A percentile compares a stretch with the other conserved stretches of the same genome.
Evolutionary conservation across 2,113 vertebrate species (phyloP).

Genomic region (Campylorhamphus procurvoides): DNA sequence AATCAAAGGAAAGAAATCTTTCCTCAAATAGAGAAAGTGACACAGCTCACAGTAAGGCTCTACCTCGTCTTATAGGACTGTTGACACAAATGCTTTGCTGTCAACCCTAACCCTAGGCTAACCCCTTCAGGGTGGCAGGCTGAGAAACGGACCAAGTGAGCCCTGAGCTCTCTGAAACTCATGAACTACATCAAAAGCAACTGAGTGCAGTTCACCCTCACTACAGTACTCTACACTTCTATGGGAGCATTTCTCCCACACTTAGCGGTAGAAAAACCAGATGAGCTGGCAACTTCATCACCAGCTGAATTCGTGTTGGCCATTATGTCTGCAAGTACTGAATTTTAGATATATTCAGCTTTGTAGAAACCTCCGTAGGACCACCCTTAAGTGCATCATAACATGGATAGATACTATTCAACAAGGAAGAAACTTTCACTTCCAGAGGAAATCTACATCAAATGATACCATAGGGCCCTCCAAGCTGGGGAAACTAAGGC

Average conservation of each 20-base stretch:
- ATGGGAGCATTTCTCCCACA: accelerated
- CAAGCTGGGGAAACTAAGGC: neutral
- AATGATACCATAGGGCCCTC: neutral
- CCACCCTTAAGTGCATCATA: neutral
- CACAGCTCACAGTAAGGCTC: neutral
- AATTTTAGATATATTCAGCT: neutral
- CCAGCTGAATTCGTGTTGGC: neutral
- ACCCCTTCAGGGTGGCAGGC: neutral
- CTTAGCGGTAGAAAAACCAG: neutral
- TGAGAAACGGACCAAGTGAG: neutral
- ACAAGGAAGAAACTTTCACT: neutral
- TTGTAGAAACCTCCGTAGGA: accelerated
- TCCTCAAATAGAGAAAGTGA: neutral
- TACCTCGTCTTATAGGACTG: neutral
- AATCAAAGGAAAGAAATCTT: neutral
- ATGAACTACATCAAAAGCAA: neutral
- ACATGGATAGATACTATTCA: neutral
- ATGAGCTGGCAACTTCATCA: accelerated
- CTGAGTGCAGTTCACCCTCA: neutral
- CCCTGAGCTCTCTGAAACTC: neutral
- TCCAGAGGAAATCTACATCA: neutral
- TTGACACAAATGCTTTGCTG: neutral
- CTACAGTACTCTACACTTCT: neutral
- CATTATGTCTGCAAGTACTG: neutral
- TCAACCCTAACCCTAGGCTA: neutral